Percentiles rank a stretch among this genome's conserved stretches.
These are phyloP conservation scores for Theodoxus fluviatilis DNA, from an alignment of 2,888 invertebrate species.

Conservation along the genomic window DNA sequence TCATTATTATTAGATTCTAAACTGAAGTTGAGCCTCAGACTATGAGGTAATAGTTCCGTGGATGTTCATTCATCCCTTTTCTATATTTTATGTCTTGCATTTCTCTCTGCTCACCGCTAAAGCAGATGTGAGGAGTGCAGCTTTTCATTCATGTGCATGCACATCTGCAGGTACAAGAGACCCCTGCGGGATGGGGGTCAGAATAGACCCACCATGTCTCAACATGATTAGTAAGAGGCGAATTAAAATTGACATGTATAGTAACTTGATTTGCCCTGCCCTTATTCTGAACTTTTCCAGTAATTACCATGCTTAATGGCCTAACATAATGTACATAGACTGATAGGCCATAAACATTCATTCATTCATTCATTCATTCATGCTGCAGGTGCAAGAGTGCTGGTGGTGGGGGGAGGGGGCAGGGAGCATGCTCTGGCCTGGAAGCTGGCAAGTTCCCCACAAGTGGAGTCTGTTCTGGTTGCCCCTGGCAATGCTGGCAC, in stretches of 20 bases:
- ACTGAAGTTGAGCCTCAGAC: no score
- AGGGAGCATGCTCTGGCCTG: conserved; percentile 95
- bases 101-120: no score
- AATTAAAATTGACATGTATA: background rate
- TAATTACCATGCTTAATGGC: background rate
- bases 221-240: background rate
- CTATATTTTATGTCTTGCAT: no score
- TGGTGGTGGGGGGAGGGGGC: conserved; percentile 88
- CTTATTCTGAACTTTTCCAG: background rate
- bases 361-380: background rate
- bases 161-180: no score
- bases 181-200: no score
- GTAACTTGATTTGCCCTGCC: background rate
- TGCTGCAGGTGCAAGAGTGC: conserved; percentile 64
- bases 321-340: background rate
- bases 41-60: no score
- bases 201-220: no score
- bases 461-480: conserved; percentile 73
- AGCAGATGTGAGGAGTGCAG: no score
- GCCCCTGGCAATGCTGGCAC: conserved; percentile 92
- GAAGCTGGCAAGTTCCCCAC: conserved; percentile 84
- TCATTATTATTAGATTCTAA: no score
- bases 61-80: no score
- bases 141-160: no score
- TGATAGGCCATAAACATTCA: background rate